Evolutionary conservation across 2,797 vertebrate genomes (phyloP).

Genomic region (Gymnothorax reevesii): DNA sequence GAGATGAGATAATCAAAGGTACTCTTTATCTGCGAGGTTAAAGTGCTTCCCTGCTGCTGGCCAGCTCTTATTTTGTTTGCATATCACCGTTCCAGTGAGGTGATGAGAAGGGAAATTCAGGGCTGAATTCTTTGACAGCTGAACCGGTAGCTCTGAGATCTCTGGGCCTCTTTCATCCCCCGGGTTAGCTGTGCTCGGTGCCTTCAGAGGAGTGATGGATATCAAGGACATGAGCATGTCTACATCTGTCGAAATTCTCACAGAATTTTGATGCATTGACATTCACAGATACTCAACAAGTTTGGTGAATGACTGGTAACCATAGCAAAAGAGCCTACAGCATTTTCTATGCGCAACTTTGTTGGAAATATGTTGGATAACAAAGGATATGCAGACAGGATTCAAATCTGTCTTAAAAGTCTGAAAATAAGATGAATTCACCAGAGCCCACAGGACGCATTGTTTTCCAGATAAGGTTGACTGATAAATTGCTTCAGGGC

Average conservation of each 20-base stretch:
- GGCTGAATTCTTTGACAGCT: background rate
- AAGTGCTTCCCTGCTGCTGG: conserved; percentile 20
- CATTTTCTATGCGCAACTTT: background rate
- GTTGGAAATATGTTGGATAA: background rate
- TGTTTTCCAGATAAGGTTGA: background rate
- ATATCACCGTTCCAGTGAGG: background rate
- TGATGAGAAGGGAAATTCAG: background rate
- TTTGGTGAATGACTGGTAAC: background rate
- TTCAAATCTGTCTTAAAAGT: background rate
- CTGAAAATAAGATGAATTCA: background rate
- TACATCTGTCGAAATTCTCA: background rate
- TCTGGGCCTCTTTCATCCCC: background rate
- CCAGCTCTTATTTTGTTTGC: background rate
- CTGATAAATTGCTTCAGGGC: background rate
- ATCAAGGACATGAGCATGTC: background rate
- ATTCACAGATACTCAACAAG: conserved; percentile 5
- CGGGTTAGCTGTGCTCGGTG: background rate
- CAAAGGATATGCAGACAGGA: background rate
- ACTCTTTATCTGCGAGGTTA: background rate
- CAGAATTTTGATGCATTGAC: conserved; percentile 4
- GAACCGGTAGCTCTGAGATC: background rate
- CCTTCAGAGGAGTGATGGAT: background rate
- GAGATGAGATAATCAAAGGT: background rate
- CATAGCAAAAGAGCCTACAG: background rate
- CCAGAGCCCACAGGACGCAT: background rate